Conservation (phyloP, 92 coral and sea anemone genomes). For the Pocillopora meandrina region DNA sequence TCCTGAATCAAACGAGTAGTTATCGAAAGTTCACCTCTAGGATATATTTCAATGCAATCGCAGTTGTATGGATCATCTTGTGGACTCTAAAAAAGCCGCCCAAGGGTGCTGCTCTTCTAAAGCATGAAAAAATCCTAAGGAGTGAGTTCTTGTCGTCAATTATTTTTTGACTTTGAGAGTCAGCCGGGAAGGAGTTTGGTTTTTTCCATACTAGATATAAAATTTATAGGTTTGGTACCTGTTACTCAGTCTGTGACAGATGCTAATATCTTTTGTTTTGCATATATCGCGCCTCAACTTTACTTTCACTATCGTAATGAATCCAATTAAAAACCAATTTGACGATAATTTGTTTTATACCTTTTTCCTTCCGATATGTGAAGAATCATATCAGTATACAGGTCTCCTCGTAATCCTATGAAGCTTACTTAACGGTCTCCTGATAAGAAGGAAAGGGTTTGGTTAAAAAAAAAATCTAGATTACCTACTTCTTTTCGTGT, state of each 20-base stretch:
- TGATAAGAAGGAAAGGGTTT: no score
- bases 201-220: background rate
- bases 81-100: no score
- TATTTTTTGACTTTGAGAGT: background rate
- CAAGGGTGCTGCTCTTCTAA: no score
- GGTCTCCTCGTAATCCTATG: background rate
- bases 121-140: background rate
- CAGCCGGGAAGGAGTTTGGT: background rate
- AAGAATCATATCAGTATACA: background rate
- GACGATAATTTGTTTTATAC: background rate
- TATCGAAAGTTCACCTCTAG: no score
- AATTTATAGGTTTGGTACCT: background rate
- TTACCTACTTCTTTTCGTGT: no score
- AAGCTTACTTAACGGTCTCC: no score
- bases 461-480: no score
- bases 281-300: background rate
- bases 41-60: no score
- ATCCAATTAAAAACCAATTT: constrained; percentile 2
- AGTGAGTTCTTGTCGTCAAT: background rate
- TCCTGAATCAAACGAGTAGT: no score
- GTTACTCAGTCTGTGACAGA: background rate
- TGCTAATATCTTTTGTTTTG: background rate
- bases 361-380: background rate
- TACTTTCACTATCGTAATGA: background rate
- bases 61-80: no score